Conservation (phyloP, 2,888 invertebrate species). For the Cheilosia variabilis region DNA sequence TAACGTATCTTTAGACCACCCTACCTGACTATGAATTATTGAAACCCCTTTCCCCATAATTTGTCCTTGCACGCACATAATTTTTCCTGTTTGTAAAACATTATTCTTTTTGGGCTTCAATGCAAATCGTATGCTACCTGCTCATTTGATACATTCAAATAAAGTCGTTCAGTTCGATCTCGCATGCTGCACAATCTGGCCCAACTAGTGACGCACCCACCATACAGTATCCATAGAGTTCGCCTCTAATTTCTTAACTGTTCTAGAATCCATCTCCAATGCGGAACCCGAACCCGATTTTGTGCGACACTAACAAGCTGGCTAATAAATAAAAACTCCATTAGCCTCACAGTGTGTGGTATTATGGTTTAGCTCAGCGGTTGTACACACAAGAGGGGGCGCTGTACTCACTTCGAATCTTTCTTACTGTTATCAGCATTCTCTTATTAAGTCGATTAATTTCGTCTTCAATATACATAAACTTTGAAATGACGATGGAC, state of each 20-base stretch:
- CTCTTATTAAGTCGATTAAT: constrained; percentile 59
- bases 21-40: no score
- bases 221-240: neutral
- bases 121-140: no score
- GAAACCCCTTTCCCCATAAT: no score
- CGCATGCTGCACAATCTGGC: neutral
- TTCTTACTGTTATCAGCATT: constrained; percentile 52
- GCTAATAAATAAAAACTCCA: constrained; percentile 77
- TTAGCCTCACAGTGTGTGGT: constrained; percentile 81
- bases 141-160: neutral
- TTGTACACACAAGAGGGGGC: neutral
- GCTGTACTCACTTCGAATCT: constrained; percentile 14
- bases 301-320: constrained; percentile 45
- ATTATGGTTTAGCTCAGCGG: constrained; percentile 62
- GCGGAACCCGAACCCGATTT: constrained; percentile 1
- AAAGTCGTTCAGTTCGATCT: neutral
- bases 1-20: no score
- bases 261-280: neutral
- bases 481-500: constrained; percentile 47
- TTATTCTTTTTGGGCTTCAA: no score
- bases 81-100: no score
- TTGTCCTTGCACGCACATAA: no score
- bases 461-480: constrained; percentile 50
- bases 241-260: neutral
- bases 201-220: neutral